Base-by-base conservation (phyloP, 2,888 invertebrate genomes). In the Eurois occulta region DNA sequence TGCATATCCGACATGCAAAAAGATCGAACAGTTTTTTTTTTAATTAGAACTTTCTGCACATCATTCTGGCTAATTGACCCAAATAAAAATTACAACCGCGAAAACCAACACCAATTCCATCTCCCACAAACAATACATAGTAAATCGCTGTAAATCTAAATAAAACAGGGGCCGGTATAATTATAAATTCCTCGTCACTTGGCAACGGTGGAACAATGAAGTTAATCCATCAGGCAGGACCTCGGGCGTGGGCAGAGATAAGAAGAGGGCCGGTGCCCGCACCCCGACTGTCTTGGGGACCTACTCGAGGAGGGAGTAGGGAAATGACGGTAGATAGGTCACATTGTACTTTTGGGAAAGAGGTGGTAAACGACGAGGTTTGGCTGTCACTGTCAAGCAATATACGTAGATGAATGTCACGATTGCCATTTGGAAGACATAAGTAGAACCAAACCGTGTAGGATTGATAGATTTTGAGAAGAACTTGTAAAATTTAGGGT, bases 171-270 rank as follows among this genome's bases (percentile, higher is more conserved):
- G 90, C 90, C 75, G 89, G 90, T 91, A 93, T 95, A 96, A 96
- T 96, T 96, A 96, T 96, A 96, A 95, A 96, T 96, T 95, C 95
- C 94, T 91, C 94, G 95, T 95, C 96, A 95, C 95, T 94, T 92
- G 92, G 94, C 94, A 93, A 94, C 94, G 91, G 92, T 93, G 93
- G 95, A 96, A 96, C 96, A 96, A 96, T 96, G 96, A 95, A 96
- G 96, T 96, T 96, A 96, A 96, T 96, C 96, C 96, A 96, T 96
- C 96, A 96, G 96, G 92, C 92, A 91, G 92, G 91, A 94, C 96
- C 96, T 94, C 94, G 91, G 96, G 95, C 95, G 95, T 93, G 94
- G 96, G 95, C 91, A 90, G 91, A 95, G 96, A 96, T 96, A 96
- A 96, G 96, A 96, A 95, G 95, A 96, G 95, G 95, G 95, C 94